Evolutionary conservation across 2,113 vertebrate genomes (phyloP).

Genomic region (Poeciliopsis occidentalis): DNA sequence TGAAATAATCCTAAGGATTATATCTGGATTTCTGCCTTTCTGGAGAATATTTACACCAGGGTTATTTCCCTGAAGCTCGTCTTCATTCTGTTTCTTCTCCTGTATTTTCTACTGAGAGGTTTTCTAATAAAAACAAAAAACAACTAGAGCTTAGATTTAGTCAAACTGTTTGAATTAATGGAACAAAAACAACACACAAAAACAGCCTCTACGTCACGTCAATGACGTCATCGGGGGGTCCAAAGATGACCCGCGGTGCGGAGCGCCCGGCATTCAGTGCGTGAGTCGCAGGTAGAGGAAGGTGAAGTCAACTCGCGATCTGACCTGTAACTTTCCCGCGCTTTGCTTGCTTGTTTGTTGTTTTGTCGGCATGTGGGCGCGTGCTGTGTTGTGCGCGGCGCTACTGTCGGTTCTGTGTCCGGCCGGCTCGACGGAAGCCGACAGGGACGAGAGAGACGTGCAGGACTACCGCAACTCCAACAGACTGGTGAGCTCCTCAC

Average conservation of each 20-base stretch:
- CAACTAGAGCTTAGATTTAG: no score
- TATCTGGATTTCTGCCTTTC: neutral
- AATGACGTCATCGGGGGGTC: constrained; percentile 9
- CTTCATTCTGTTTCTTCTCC: neutral
- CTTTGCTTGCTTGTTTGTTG: neutral
- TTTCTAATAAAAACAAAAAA: neutral
- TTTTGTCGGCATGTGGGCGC: constrained; percentile 56
- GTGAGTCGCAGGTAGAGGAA: constrained; percentile 12
- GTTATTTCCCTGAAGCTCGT: neutral
- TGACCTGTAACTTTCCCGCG: neutral
- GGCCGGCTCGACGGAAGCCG: constrained; percentile 63
- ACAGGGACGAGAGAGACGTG: constrained; percentile 74
- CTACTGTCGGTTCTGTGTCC: constrained; percentile 70
- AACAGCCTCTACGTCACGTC: constrained; percentile 11
- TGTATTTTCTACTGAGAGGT: neutral
- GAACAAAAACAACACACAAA: neutral
- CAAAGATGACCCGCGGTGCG: constrained; percentile 1
- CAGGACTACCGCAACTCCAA: constrained; percentile 74
- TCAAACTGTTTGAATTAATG: neutral
- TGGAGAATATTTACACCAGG: neutral
- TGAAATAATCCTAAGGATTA: neutral
- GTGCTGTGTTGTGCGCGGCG: constrained; percentile 68
- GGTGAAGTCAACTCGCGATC: neutral
- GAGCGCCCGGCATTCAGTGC: neutral
- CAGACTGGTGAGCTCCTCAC: constrained; percentile 65